These are phyloP conservation scores for Drosophila sturtevanti DNA, from an alignment of 1,140 invertebrate genomes.

Conservation along the genomic window DNA sequence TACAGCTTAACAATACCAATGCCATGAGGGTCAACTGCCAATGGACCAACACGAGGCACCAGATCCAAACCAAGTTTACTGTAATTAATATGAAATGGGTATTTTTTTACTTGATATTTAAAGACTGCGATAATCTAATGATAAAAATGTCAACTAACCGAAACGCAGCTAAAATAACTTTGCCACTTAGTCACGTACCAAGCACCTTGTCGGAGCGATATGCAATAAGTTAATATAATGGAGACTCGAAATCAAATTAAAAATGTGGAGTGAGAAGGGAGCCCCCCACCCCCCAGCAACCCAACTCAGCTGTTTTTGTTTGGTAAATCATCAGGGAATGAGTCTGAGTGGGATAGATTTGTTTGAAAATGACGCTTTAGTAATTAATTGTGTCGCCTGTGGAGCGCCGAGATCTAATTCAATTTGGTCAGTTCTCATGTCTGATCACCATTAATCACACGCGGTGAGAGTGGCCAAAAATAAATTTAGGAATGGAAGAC, in stretches of 20 bases:
- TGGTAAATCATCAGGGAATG: conserved; percentile 30
- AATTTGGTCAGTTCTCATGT: conserved; percentile 68
- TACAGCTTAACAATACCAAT: conserved; percentile 95
- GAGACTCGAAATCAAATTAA: conserved; percentile 1
- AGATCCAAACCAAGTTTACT: conserved; percentile 96
- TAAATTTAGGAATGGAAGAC: conserved; percentile 38
- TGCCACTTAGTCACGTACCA: conserved; percentile 60
- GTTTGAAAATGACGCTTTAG: conserved; percentile 58
- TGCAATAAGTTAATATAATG: conserved; percentile 36
- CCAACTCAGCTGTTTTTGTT: conserved; percentile 40
- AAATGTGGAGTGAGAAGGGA: neutral
- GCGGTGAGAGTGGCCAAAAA: conserved; percentile 35
- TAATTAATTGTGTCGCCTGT: conserved; percentile 70
- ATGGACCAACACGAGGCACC: conserved; percentile 92
- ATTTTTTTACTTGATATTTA: conserved; percentile 29
- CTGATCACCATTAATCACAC: conserved; percentile 65
- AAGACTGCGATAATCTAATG: too few relatives aligned
- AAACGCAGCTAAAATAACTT: conserved; percentile 65
- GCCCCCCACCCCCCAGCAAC: too few relatives aligned
- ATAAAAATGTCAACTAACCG: too few relatives aligned
- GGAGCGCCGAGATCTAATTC: conserved; percentile 62
- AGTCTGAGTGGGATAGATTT: conserved; percentile 25
- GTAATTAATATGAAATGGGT: conserved; percentile 83
- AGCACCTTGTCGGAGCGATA: conserved; percentile 10
- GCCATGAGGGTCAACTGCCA: conserved; percentile 94